phyloP scores from a whole-genome alignment of 2,888 invertebrate genomes.

The Eupsilia transversa region DNA sequence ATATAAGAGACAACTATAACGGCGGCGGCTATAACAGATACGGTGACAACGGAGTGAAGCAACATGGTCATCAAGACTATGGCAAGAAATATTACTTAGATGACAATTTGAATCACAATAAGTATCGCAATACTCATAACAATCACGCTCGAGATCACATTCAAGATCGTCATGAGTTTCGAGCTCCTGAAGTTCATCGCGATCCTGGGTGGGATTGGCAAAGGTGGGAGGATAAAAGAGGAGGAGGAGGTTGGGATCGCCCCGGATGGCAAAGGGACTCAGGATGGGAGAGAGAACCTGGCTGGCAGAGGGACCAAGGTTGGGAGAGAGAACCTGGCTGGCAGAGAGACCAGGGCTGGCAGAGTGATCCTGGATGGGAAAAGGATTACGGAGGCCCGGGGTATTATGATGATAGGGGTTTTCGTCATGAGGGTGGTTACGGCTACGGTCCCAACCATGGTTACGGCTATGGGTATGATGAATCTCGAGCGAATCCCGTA shows the following conservation, averaged over 20 bases:
- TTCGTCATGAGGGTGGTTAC: conserved; percentile 84
- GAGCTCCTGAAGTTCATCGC: conserved; percentile 72
- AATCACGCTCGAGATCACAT: conserved; percentile 82
- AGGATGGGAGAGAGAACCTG: conserved; percentile 73
- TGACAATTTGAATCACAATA: conserved; percentile 84
- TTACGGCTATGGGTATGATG: conserved; percentile 84
- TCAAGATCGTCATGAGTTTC: conserved; percentile 80
- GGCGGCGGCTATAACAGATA: conserved; percentile 83
- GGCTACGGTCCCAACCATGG: conserved; percentile 84
- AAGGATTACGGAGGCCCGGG: conserved; percentile 84
- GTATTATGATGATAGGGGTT: conserved; percentile 84
- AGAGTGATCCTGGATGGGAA: conserved; percentile 75
- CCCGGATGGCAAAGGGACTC: conserved; percentile 72
- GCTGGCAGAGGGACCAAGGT: conserved; percentile 60
- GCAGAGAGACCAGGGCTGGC: conserved; percentile 74
- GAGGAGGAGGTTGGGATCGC: conserved; percentile 72
- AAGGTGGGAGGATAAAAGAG: conserved; percentile 77
- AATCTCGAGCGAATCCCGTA: conserved; percentile 81
- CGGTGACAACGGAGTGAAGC: conserved; percentile 84
- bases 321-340: conserved; percentile 74
- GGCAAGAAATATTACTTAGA: conserved; percentile 87
- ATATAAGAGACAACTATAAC: conserved; percentile 82
- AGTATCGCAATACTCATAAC: conserved; percentile 83
- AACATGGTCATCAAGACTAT: conserved; percentile 83
- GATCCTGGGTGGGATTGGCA: conserved; percentile 83